Conservation (phyloP, 2,888 invertebrate species). For the Anorthoa munda region DNA sequence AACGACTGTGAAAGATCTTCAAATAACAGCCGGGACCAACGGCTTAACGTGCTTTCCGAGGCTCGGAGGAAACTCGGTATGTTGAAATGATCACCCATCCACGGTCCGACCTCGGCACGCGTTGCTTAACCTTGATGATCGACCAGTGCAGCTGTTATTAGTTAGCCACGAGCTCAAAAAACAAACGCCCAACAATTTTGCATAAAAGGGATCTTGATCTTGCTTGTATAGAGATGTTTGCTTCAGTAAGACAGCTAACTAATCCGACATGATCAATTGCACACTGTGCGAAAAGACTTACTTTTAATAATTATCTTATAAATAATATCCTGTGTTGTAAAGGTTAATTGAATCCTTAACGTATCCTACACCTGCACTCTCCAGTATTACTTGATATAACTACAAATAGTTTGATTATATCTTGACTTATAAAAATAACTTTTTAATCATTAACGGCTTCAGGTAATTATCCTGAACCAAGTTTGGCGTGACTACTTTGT, state of each 20-base stretch:
- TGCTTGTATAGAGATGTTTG: neutral
- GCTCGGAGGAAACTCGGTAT: too few species aligned
- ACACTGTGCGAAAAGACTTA: neutral
- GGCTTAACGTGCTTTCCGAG: too few species aligned
- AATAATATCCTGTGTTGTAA: slow-evolving; percentile 14
- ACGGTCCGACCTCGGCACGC: too few species aligned
- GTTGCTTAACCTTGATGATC: too few species aligned
- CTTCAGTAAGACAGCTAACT: slow-evolving; percentile 4
- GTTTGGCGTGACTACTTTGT: neutral
- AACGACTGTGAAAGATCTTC: too few species aligned
- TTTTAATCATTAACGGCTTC: slow-evolving; percentile 8
- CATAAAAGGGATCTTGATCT: neutral
- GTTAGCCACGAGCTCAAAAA: too few species aligned
- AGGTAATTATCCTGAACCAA: neutral
- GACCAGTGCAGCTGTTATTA: too few species aligned
- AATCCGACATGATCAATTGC: slow-evolving; percentile 15
- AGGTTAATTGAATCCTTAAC: slow-evolving; percentile 33
- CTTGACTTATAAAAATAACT: slow-evolving; percentile 16
- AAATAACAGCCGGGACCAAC: too few species aligned
- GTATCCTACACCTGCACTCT: slow-evolving; percentile 3
- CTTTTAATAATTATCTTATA: slow-evolving; percentile 20
- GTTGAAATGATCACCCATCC: too few species aligned
- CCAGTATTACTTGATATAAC: neutral
- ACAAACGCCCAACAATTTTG: neutral
- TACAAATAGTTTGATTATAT: slow-evolving; percentile 14